Evolutionary conservation across 2,797 vertebrate species (phyloP).

Genomic region (Melanotaenia trifasciata): DNA sequence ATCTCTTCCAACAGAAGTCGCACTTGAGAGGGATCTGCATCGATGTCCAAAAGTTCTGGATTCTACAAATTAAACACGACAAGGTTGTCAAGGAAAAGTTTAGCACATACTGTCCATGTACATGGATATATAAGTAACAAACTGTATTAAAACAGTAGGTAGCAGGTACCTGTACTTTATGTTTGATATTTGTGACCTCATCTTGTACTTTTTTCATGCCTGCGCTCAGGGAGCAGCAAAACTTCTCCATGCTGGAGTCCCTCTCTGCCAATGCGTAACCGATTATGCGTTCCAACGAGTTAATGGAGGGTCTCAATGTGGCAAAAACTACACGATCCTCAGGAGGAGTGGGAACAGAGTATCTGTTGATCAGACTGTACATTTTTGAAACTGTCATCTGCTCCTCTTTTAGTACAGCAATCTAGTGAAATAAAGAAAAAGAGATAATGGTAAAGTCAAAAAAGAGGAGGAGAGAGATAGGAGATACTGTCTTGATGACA

Average conservation of each 20-base stretch:
- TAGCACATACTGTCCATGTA: background rate
- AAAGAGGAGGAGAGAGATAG: background rate
- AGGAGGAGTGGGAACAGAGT: constrained; percentile 82
- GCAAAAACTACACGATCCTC: constrained; percentile 86
- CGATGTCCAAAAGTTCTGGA: constrained; percentile 84
- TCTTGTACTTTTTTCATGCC: constrained; percentile 84
- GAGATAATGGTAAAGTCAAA: background rate
- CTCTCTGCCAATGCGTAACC: constrained; percentile 75
- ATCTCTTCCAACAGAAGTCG: constrained; percentile 78
- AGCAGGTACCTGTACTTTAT: constrained; percentile 79
- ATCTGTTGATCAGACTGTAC: constrained; percentile 86
- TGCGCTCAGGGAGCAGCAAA: constrained; percentile 81
- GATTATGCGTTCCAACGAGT: constrained; percentile 76
- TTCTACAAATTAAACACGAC: constrained; percentile 75
- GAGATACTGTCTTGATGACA: background rate
- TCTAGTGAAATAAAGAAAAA: constrained; percentile 66
- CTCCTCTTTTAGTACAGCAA: constrained; percentile 81
- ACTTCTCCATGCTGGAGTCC: constrained; percentile 79
- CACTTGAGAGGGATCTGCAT: constrained; percentile 78
- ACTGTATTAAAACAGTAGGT: background rate
- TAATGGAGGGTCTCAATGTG: constrained; percentile 82
- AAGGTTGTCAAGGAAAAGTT: constrained; percentile 4
- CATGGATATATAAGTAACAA: background rate
- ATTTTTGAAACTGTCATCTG: constrained; percentile 82
- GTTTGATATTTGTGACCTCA: constrained; percentile 79